These are phyloP conservation scores for Pampusana beccarii DNA, from an alignment of 2,113 vertebrate genomes.

Conservation along the genomic window DNA sequence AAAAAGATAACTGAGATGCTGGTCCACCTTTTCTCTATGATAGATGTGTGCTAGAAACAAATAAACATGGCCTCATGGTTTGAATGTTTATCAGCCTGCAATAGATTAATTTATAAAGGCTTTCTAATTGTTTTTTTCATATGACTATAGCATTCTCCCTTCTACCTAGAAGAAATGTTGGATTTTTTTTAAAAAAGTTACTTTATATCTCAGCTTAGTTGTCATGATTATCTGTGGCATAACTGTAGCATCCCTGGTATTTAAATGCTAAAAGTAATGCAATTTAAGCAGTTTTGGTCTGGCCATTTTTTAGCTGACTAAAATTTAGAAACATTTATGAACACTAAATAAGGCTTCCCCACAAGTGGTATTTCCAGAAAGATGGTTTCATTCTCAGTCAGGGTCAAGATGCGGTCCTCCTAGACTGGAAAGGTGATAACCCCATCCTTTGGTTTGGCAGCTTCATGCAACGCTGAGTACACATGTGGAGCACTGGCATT, in stretches of 20 bases:
- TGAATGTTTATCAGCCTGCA: background rate
- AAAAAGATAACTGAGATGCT: background rate
- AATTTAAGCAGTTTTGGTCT: background rate
- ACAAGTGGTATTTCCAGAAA: slow-evolving; percentile 21
- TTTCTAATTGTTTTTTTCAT: background rate
- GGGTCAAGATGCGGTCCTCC: background rate
- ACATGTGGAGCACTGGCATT: rapidly evolving
- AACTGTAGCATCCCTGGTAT: background rate
- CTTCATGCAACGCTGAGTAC: background rate
- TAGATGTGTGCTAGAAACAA: background rate
- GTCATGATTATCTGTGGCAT: background rate
- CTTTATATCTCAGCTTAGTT: background rate
- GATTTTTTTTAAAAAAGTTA: background rate
- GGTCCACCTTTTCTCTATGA: background rate
- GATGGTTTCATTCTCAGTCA: background rate
- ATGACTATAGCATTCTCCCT: background rate
- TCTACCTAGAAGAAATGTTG: background rate
- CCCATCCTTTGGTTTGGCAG: background rate
- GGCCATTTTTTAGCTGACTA: too few relatives aligned
- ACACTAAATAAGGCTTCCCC: background rate
- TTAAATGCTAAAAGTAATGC: slow-evolving; percentile 14
- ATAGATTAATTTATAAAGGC: background rate
- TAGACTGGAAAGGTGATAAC: background rate
- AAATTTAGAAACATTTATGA: background rate
- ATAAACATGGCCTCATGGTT: background rate